Percentiles rank a stretch among this genome's conserved stretches.
phyloP scores from a whole-genome alignment of 2,113 vertebrate genomes.

The Leptobrachium ailaonicum region DNA sequence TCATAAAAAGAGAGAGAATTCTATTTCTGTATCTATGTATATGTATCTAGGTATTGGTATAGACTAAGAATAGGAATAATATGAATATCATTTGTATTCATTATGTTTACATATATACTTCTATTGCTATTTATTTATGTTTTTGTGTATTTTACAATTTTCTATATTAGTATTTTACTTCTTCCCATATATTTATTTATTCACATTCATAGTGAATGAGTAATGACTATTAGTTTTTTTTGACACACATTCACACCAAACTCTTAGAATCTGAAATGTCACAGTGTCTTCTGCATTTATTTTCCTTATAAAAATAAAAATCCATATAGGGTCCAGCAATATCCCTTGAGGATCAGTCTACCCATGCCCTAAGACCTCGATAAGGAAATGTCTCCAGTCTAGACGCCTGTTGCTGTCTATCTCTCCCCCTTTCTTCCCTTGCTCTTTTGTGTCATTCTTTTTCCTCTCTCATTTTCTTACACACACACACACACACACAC shows the following conservation, averaged over 20 bases:
- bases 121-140: too few species aligned
- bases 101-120: too few species aligned
- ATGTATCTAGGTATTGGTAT: too few species aligned
- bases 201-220: neutral
- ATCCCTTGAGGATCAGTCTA: conserved; percentile 43
- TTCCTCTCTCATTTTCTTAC: neutral
- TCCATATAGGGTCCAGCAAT: neutral
- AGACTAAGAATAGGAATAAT: too few species aligned
- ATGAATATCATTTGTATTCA: too few species aligned
- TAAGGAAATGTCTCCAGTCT: conserved; percentile 64
- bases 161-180: too few species aligned
- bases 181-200: too few species aligned
- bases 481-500: too few species aligned
- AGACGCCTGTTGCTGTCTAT: conserved; percentile 54
- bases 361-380: conserved; percentile 51
- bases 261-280: too few species aligned
- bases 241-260: neutral
- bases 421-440: neutral
- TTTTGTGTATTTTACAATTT: too few species aligned
- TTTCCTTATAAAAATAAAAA: neutral
- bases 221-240: neutral
- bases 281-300: neutral
- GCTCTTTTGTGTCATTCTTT: neutral
- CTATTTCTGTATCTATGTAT: too few species aligned
- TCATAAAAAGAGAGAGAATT: too few species aligned